Conservation (phyloP, 2,113 vertebrate genomes). For the Sitta europaea region DNA sequence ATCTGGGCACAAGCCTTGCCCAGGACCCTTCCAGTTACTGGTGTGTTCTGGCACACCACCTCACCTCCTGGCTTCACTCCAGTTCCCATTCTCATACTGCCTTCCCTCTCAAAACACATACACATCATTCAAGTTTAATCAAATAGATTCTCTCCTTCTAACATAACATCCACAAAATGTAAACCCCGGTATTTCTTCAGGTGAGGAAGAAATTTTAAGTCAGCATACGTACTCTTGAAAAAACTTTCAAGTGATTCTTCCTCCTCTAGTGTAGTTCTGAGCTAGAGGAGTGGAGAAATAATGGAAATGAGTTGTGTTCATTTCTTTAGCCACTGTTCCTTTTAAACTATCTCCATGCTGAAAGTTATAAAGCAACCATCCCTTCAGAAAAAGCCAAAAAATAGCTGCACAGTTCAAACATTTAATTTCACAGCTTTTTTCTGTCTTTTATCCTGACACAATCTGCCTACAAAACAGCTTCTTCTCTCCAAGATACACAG, state of each 20-base stretch:
- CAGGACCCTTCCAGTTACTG: neutral
- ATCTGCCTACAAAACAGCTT: neutral
- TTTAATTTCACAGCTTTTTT: constrained; percentile 1
- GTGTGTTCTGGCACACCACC: neutral
- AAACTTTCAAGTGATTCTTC: neutral
- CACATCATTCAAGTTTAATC: neutral
- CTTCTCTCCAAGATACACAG: neutral
- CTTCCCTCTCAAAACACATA: neutral
- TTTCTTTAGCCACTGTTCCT: neutral
- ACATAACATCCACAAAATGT: neutral
- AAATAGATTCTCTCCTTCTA: neutral
- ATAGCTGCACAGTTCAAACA: neutral
- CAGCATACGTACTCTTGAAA: neutral
- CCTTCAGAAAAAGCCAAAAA: neutral
- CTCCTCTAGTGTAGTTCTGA: neutral
- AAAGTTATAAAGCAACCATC: neutral
- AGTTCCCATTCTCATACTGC: neutral
- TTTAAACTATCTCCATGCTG: neutral
- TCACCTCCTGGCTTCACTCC: neutral
- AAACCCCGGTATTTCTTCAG: neutral
- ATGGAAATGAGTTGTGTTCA: neutral
- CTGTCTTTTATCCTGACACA: neutral
- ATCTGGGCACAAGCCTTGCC: neutral
- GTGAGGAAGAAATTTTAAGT: neutral
- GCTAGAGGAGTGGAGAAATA: neutral